Conservation (phyloP, 2,888 invertebrate genomes). For the Altica lythri region DNA sequence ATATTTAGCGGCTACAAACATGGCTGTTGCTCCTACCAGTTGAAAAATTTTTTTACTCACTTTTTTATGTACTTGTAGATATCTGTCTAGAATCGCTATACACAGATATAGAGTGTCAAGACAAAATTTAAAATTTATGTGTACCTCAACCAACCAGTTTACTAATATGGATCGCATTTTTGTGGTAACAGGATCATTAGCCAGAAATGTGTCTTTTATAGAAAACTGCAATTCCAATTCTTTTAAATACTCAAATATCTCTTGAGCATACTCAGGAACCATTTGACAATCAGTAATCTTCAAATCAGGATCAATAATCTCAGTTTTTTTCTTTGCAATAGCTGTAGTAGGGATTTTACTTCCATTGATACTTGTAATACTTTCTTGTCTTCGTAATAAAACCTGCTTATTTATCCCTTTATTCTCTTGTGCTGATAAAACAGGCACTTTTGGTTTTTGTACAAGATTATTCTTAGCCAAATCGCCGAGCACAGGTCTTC, state of each 20-base stretch:
- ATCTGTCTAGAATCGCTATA: conserved; percentile 87
- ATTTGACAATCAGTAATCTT: conserved; percentile 74
- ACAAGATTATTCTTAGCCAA: no score
- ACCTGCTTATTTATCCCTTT: no score
- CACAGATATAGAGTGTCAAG: conserved; percentile 90
- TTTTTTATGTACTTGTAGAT: conserved; percentile 69
- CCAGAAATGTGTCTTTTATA: conserved; percentile 69
- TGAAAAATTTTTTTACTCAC: conserved; percentile 64
- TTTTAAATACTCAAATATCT: conserved; percentile 85
- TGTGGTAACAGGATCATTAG: conserved; percentile 72
- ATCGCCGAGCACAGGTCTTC: no score
- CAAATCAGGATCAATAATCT: conserved; percentile 43
- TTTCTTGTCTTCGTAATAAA: no score
- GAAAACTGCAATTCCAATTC: conserved; percentile 72
- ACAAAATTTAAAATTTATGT: conserved; percentile 80
- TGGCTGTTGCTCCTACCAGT: conserved; percentile 81
- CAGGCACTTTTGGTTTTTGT: no score
- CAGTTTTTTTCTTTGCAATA: conserved; percentile 24
- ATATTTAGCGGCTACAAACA: conserved; percentile 92
- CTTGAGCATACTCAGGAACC: conserved; percentile 83
- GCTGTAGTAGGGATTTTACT: conserved; percentile 8
- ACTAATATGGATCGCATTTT: conserved; percentile 88
- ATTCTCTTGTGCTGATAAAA: no score
- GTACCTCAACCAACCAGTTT: conserved; percentile 95
- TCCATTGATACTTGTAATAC: no score